phyloP scores from a whole-genome alignment of 2,797 vertebrate species.

The Enteromius paludinosus region DNA sequence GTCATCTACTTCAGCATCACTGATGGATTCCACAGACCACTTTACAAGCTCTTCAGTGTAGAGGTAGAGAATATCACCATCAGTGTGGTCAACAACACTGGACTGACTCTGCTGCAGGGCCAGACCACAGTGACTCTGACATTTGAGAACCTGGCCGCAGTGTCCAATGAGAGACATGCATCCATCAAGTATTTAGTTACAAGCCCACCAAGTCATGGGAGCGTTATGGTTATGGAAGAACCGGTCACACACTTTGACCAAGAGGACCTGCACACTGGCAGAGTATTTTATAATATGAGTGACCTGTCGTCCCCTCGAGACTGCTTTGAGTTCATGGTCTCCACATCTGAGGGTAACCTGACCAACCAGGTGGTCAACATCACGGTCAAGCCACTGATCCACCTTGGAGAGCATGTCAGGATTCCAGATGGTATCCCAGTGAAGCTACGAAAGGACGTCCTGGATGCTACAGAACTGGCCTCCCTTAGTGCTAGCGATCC shows the following conservation, averaged over 20 bases:
- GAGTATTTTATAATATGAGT: conserved; percentile 84
- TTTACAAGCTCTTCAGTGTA: conserved; percentile 88
- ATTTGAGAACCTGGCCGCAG: conserved; percentile 81
- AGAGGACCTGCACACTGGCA: conserved; percentile 79
- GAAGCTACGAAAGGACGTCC: conserved; percentile 81
- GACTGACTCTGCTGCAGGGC: conserved; percentile 83
- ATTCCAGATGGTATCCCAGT: conserved; percentile 80
- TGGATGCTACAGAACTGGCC: conserved; percentile 87
- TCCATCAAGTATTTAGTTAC: conserved; percentile 84
- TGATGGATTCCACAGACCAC: conserved; percentile 86
- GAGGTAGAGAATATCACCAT: conserved; percentile 83
- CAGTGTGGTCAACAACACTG: conserved; percentile 84
- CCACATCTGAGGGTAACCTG: conserved; percentile 79
- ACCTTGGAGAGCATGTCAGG: conserved; percentile 72
- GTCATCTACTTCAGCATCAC: conserved; percentile 92
- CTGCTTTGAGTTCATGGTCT: conserved; percentile 80
- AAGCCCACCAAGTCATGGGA: conserved; percentile 80
- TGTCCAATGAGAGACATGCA: conserved; percentile 81
- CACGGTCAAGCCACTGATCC: conserved; percentile 79
- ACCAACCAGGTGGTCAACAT: conserved; percentile 81
- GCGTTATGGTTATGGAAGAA: conserved; percentile 79
- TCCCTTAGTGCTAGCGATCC: conserved; percentile 84
- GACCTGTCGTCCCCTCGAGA: conserved; percentile 82
- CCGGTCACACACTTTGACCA: conserved; percentile 82
- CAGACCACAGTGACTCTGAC: conserved; percentile 79